Conservation (phyloP, 2,113 vertebrate species). For the Chunga burmeisteri region DNA sequence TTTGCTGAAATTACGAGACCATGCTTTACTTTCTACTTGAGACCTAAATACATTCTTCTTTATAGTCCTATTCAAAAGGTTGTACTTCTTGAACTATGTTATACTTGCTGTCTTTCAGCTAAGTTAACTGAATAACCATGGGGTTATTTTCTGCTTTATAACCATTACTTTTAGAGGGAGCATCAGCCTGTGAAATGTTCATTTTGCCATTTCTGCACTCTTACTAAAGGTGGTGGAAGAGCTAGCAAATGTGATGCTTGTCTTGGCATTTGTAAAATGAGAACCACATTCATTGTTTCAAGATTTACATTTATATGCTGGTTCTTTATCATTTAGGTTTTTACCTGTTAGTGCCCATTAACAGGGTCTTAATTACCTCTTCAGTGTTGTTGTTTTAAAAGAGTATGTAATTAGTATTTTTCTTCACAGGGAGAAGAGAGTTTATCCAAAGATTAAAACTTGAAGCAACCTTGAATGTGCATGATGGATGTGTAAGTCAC, state of each 20-base stretch:
- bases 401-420: neutral
- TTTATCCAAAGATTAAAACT: constrained; percentile 99
- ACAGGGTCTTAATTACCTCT: neutral
- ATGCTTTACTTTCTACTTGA: neutral
- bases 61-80: neutral
- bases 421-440: constrained; percentile 91
- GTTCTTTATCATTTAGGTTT: neutral
- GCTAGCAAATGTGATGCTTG: neutral
- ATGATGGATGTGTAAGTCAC: constrained; percentile 97
- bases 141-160: neutral
- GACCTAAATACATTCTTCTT: neutral
- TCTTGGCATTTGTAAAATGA: neutral
- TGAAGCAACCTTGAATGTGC: constrained; percentile 93
- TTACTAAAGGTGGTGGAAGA: neutral
- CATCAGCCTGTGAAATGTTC: neutral
- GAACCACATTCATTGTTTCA: neutral
- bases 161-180: neutral
- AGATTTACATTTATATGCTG: neutral
- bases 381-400: neutral
- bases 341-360: neutral
- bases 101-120: neutral
- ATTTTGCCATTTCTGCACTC: neutral
- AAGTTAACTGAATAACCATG: neutral
- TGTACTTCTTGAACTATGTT: neutral
- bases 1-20: neutral